These are phyloP conservation scores for Caenorhabditis remanei DNA, from an alignment of 1,140 invertebrate species.

Conservation along the genomic window DNA sequence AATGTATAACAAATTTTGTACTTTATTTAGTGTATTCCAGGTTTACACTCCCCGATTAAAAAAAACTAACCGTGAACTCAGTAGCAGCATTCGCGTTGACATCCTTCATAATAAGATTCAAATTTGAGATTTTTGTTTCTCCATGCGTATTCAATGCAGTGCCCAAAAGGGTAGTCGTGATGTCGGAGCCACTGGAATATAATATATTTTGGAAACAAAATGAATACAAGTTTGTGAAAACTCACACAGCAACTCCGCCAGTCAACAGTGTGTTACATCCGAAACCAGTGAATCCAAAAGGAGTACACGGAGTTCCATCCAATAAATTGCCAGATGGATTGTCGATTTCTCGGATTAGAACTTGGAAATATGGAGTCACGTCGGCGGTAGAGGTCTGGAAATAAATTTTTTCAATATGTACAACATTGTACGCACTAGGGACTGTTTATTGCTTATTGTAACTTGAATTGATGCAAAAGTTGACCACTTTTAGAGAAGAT, in stretches of 20 bases:
- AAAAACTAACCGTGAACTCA: background rate
- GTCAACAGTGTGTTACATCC: background rate
- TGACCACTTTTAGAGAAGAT: no score
- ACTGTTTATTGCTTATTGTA: no score
- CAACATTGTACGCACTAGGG: no score
- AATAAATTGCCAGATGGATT: background rate
- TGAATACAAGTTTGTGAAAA: background rate
- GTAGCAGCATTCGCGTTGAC: background rate
- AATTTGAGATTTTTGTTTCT: background rate
- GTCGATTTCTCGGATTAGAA: constrained; percentile 1
- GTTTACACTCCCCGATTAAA: no score
- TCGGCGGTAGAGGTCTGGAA: background rate
- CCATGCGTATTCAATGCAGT: background rate
- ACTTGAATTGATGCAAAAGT: no score
- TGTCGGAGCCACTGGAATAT: background rate
- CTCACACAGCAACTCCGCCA: background rate
- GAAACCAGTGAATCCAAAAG: background rate
- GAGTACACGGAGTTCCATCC: background rate
- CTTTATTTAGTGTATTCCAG: no score
- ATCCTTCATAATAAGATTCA: background rate
- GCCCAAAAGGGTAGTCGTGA: background rate
- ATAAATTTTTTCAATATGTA: no score
- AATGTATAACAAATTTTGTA: no score
- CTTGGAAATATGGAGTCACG: background rate
- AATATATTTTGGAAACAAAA: background rate